A percentile compares a stretch with the other conserved stretches of the same genome.
phyloP scores from a whole-genome alignment of 2,113 vertebrate species.

The Physeter macrocephalus region DNA sequence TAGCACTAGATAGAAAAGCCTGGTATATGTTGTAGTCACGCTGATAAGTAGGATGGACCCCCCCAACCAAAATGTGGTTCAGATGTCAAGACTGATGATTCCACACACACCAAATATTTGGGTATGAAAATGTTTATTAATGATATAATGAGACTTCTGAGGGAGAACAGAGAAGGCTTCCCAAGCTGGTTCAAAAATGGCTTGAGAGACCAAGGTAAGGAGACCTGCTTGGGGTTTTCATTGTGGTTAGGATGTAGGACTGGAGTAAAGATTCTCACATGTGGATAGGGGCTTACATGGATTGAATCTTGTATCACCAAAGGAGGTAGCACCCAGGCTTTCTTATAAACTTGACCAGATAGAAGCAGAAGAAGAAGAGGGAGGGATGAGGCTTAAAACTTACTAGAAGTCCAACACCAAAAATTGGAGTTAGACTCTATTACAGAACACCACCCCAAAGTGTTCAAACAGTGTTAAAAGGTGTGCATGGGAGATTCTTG shows the following conservation, averaged over 20 bases:
- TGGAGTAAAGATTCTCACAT: background rate
- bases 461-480: background rate
- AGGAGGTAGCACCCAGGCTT: background rate
- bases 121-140: background rate
- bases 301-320: background rate
- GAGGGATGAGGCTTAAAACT: background rate
- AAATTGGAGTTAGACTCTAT: background rate
- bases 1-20: background rate
- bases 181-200: background rate
- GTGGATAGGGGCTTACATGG: rapidly evolving
- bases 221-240: background rate
- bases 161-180: background rate
- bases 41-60: background rate
- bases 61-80: background rate
- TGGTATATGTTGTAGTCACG: background rate
- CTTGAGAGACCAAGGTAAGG: background rate
- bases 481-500: background rate
- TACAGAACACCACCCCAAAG: background rate
- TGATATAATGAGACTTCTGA: background rate
- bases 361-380: background rate
- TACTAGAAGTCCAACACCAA: background rate
- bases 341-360: background rate
- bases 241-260: background rate
- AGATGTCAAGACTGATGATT: background rate
- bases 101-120: background rate